phyloP scores from a whole-genome alignment of 1,140 invertebrate species.

The Penaeus vannamei region DNA sequence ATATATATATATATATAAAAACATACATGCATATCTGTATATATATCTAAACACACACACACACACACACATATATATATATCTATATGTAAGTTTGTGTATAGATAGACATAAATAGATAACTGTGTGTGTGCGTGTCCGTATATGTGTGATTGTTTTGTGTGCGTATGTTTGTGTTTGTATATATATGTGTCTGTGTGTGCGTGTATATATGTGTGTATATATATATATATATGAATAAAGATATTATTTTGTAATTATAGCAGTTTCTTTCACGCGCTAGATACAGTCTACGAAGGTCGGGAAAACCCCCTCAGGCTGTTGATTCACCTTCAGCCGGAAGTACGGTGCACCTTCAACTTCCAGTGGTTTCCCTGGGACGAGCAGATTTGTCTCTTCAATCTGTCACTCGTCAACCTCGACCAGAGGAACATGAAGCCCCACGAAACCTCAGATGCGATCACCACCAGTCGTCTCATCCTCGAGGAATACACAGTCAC shows the following conservation, averaged over 20 bases:
- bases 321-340: slow-evolving; percentile 24
- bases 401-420: slow-evolving; percentile 38
- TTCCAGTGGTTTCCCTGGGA: slow-evolving; percentile 40
- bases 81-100: no score
- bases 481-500: slow-evolving; percentile 26
- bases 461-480: neutral
- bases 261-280: neutral
- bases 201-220: no score
- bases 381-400: slow-evolving; percentile 34
- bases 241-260: neutral
- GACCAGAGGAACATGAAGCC: neutral
- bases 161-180: no score
- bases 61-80: no score
- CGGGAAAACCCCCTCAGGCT: slow-evolving; percentile 19
- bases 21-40: no score
- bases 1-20: no score
- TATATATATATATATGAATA: no score
- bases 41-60: no score
- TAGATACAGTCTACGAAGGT: slow-evolving; percentile 38
- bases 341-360: slow-evolving; percentile 43
- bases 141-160: no score
- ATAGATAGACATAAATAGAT: no score
- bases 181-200: no score
- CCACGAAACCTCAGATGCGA: neutral
- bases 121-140: no score